These are phyloP conservation scores for Phacellophora camtschatica DNA, from an alignment of 30 jellyfish, hydroid and myxozoan genomes.

Conservation along the genomic window DNA sequence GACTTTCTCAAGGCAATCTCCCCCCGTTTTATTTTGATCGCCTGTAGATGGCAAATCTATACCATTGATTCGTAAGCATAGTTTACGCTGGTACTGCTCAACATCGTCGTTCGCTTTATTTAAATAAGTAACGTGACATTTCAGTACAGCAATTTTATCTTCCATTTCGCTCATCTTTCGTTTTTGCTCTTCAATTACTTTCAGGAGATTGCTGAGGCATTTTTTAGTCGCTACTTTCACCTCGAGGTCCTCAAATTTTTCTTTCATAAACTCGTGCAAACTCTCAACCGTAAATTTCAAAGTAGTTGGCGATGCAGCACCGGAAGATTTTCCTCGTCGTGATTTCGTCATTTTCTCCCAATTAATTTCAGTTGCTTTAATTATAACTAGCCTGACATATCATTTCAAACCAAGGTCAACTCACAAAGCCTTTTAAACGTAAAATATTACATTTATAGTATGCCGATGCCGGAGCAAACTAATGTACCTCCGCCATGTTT, in stretches of 20 bases:
- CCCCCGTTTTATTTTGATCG: background rate
- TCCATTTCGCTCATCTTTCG: background rate
- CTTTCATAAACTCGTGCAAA: background rate
- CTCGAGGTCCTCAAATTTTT: background rate
- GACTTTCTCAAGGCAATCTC: background rate
- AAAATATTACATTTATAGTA: too few relatives aligned
- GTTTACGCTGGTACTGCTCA: slow-evolving; percentile 3
- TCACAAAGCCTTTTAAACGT: too few relatives aligned
- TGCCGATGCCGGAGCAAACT: too few relatives aligned
- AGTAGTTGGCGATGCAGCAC: too few relatives aligned
- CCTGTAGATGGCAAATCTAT: background rate
- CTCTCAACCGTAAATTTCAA: slow-evolving; percentile 1
- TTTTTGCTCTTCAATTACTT: background rate
- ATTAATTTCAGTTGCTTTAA: too few relatives aligned
- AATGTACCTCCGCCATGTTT: too few relatives aligned
- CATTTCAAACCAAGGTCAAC: too few relatives aligned
- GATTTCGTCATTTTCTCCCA: too few relatives aligned
- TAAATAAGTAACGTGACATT: background rate
- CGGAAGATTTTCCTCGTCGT: too few relatives aligned
- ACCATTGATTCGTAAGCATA: background rate
- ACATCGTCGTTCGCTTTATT: background rate
- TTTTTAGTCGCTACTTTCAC: background rate
- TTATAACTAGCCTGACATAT: too few relatives aligned
- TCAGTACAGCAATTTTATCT: background rate
- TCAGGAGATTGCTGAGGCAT: background rate